phyloP scores from a whole-genome alignment of 2,113 vertebrate genomes.

The Fregetta grallaria region DNA sequence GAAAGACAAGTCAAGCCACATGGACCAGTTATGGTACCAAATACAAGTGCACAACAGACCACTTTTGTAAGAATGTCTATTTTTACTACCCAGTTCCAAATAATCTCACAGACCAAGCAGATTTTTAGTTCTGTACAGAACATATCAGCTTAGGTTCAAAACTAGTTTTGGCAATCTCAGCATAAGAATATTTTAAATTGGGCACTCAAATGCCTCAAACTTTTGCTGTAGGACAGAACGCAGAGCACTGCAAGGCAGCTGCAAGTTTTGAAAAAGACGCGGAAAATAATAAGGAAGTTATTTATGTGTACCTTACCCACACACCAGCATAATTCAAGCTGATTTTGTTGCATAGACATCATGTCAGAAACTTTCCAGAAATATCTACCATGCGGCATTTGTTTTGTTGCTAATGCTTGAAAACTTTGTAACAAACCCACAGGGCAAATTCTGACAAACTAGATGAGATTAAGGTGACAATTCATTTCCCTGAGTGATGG shows the following conservation, averaged over 20 bases:
- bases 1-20: not conserved
- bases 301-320: not conserved
- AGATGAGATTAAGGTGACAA: not conserved
- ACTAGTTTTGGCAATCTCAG: not conserved
- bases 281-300: not conserved
- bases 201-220: not conserved
- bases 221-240: not conserved
- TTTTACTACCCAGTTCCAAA: not conserved
- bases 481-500: not conserved
- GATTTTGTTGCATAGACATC: not conserved
- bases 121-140: not conserved
- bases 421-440: not conserved
- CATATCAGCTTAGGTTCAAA: not conserved
- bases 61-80: not conserved
- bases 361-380: not conserved
- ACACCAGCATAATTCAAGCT: not conserved
- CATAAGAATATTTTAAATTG: not conserved
- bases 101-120: not conserved
- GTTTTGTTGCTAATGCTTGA: not conserved
- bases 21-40: not conserved
- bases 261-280: not conserved
- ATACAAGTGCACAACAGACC: not conserved
- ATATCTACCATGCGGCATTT: not conserved
- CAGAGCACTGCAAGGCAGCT: not conserved
- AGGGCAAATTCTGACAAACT: not conserved